Percentiles rank a stretch among this genome's conserved stretches.
phyloP scores from a whole-genome alignment of 2,888 invertebrate genomes.

The Pammene aurita region DNA sequence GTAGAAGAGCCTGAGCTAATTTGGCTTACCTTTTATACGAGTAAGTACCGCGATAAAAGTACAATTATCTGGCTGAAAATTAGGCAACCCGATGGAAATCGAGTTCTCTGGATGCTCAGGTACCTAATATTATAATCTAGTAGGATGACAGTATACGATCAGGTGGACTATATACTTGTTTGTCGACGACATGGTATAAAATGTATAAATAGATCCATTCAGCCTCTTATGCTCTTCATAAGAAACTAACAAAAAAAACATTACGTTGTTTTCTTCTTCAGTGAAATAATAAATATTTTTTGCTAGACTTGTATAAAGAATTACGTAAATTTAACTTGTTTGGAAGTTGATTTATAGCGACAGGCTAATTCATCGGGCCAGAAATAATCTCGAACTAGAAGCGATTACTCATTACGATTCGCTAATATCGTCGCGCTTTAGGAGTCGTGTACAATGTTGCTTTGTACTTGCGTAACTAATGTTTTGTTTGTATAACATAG shows the following conservation, averaged over 20 bases:
- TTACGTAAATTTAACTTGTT: slow-evolving; percentile 25
- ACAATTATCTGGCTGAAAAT: no score
- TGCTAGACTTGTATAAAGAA: neutral
- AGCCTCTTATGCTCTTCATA: no score
- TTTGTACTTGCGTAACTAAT: slow-evolving; percentile 30
- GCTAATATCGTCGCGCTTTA: slow-evolving; percentile 35
- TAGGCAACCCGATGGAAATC: no score
- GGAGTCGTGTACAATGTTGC: slow-evolving; percentile 18
- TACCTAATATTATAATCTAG: no score
- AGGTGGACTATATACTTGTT: no score
- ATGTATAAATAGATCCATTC: no score
- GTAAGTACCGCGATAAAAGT: no score
- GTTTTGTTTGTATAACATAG: slow-evolving; percentile 1
- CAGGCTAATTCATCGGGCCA: slow-evolving; percentile 19
- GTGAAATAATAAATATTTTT: neutral
- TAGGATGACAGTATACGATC: no score
- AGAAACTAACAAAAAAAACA: neutral
- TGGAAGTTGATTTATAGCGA: slow-evolving; percentile 26
- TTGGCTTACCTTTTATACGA: no score
- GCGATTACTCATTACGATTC: slow-evolving; percentile 26
- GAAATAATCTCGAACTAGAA: slow-evolving; percentile 27
- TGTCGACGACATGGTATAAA: no score
- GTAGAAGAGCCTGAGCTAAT: no score
- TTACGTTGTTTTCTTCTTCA: neutral
- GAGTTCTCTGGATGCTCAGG: no score